These are phyloP conservation scores for Dicrostonyx torquatus DNA, from an alignment of 2,797 vertebrate species.

Conservation along the genomic window DNA sequence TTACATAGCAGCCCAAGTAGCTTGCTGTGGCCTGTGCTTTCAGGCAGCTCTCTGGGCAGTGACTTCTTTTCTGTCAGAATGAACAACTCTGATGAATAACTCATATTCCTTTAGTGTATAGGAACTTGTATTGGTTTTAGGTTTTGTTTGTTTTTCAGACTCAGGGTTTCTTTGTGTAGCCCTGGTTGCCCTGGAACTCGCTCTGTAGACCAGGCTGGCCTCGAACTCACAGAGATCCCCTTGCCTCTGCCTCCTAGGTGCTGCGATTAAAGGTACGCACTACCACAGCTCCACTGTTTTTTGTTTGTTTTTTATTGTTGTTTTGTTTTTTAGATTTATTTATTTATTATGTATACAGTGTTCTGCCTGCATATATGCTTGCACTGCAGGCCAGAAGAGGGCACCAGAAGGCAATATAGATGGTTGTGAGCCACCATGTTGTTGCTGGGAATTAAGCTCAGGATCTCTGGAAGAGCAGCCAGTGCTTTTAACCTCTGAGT, in stretches of 20 bases:
- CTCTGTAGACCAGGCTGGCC: neutral
- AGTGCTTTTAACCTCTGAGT: too few species aligned
- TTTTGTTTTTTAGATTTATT: neutral
- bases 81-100: neutral
- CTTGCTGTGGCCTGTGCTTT: neutral
- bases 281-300: neutral
- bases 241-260: neutral
- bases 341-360: too few species aligned
- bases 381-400: too few species aligned
- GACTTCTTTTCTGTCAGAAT: neutral
- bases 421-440: too few species aligned
- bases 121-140: neutral
- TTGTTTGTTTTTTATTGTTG: neutral
- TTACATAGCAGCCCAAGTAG: neutral
- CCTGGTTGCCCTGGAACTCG: neutral
- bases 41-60: neutral
- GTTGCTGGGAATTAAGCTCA: too few species aligned
- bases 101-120: neutral
- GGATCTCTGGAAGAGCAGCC: too few species aligned
- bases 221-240: neutral
- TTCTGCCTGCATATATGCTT: too few species aligned
- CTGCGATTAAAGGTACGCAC: neutral
- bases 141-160: neutral
- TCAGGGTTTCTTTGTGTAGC: neutral
- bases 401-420: too few species aligned